Evolutionary conservation across 2,113 vertebrate species (phyloP).

Genomic region (Carlito syrichta): DNA sequence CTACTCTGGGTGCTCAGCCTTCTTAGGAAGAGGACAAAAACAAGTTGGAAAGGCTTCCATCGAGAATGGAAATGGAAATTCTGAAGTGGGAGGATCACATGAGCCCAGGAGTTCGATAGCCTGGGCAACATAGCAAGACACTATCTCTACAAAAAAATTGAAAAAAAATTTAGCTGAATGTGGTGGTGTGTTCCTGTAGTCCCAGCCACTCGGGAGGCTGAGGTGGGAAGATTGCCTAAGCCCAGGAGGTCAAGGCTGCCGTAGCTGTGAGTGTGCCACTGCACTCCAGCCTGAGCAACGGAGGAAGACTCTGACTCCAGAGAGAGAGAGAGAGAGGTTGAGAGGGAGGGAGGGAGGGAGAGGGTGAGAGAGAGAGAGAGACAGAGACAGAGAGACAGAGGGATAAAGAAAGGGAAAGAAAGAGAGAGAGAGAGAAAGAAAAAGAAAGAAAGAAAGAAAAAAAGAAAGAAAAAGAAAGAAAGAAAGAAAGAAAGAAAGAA

Average conservation of each 20-base stretch:
- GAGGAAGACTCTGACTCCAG: neutral
- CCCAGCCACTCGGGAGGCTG: neutral
- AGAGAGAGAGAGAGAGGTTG: no score
- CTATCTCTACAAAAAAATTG: neutral
- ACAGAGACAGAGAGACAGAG: no score
- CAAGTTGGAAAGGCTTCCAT: neutral
- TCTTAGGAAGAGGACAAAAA: neutral
- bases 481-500: no score
- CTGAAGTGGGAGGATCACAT: neutral
- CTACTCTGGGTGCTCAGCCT: neutral
- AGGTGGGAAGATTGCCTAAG: neutral
- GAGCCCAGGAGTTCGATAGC: neutral
- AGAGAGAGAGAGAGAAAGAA: no score
- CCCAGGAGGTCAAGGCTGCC: neutral
- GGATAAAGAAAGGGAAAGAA: no score
- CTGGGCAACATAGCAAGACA: neutral
- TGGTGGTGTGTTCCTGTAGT: neutral
- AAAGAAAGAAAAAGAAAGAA: no score
- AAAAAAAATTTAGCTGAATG: neutral
- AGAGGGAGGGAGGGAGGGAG: no score
- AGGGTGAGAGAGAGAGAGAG: no score
- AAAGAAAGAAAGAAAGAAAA: no score
- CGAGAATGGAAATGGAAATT: no score
- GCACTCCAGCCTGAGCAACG: neutral
- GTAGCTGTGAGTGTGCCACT: neutral